Conservation (phyloP, 1,140 invertebrate species). For the Hormaphis cornu region DNA sequence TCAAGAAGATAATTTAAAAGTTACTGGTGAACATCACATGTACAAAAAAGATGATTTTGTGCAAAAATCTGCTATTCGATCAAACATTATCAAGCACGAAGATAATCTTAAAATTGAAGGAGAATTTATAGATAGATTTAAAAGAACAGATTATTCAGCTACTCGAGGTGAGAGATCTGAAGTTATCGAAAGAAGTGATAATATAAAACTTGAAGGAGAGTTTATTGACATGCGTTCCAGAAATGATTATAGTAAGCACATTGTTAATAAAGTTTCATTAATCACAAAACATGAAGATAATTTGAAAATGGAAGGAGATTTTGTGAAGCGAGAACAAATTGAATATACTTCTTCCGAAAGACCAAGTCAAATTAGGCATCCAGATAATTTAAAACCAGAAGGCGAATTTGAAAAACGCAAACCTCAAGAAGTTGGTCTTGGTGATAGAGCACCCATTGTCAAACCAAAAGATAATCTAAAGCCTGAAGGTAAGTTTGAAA, state of each 20-base stretch:
- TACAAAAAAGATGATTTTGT: slow-evolving; percentile 38
- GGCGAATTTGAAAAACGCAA: slow-evolving; percentile 51
- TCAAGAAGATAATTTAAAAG: slow-evolving; percentile 48
- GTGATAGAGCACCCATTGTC: slow-evolving; percentile 39
- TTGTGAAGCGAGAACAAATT: slow-evolving; percentile 41
- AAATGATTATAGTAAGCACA: slow-evolving; percentile 40
- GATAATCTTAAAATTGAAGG: slow-evolving; percentile 42
- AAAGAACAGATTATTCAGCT: slow-evolving; percentile 35
- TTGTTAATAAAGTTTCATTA: slow-evolving; percentile 45
- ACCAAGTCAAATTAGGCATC: slow-evolving; percentile 40
- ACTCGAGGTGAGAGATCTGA: slow-evolving; percentile 40
- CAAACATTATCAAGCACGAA: slow-evolving; percentile 41
- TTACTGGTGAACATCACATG: slow-evolving; percentile 41
- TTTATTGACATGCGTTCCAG: slow-evolving; percentile 47
- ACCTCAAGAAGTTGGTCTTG: slow-evolving; percentile 45
- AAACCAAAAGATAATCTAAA: slow-evolving; percentile 52
- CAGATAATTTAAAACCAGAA: slow-evolving; percentile 51
- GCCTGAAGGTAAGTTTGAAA: slow-evolving; percentile 51
- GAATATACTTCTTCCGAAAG: slow-evolving; percentile 38
- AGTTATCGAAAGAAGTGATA: slow-evolving; percentile 43
- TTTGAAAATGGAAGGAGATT: slow-evolving; percentile 46
- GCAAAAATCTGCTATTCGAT: slow-evolving; percentile 38
- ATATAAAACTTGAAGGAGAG: slow-evolving; percentile 49
- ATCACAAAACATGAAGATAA: slow-evolving; percentile 45
- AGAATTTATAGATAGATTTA: slow-evolving; percentile 44